Base-by-base conservation (phyloP, 2,888 invertebrate genomes). In the Macrosoma leucophasiata region DNA sequence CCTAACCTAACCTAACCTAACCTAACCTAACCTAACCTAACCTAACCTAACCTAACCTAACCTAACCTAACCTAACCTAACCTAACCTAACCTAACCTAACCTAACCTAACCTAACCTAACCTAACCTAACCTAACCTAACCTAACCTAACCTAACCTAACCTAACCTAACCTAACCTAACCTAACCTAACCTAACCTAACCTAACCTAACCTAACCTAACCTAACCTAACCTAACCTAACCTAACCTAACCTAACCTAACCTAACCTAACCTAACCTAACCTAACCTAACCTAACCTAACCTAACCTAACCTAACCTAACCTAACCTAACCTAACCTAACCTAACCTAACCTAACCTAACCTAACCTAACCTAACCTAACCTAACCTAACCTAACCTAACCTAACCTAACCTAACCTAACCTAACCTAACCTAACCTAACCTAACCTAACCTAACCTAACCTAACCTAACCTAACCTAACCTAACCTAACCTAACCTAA, bases 331-430 rank as follows among this genome's bases (percentile, higher is more conserved):
- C n/a, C n/a, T n/a, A n/a, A n/a, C n/a, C n/a, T n/a, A n/a, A n/a
- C n/a, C 36, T 27, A 37, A 41, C 31, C 42, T 36, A 41, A 44
- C 41, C 44, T 35, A 40, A 43, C 39, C 43, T 42, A 46, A 40
- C 42, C 42, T 40, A 41, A 36, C 41, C 36, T 36, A 39, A 35
- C 35, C 41, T 36, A 42, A 38, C 41, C 33, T 32, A 36, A 34
- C 36, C 36, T 36, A 25, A 27, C 33, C 24, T 33, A 36, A n/a
- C n/a, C n/a, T n/a, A n/a, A n/a, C n/a, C n/a, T 33, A 41, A 37
- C 32, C 39, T 36, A 36, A 39, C 42, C 34, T 36, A 33, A 33
- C 36, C 36, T 36, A 34, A 39, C 38, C 33, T 38, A 33, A 33
- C 38, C 38, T 36, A 36, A 36, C 36, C 36, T 36, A 36, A 36